Base-by-base conservation (phyloP, 1,140 invertebrate species). In the Penaeus vannamei region DNA sequence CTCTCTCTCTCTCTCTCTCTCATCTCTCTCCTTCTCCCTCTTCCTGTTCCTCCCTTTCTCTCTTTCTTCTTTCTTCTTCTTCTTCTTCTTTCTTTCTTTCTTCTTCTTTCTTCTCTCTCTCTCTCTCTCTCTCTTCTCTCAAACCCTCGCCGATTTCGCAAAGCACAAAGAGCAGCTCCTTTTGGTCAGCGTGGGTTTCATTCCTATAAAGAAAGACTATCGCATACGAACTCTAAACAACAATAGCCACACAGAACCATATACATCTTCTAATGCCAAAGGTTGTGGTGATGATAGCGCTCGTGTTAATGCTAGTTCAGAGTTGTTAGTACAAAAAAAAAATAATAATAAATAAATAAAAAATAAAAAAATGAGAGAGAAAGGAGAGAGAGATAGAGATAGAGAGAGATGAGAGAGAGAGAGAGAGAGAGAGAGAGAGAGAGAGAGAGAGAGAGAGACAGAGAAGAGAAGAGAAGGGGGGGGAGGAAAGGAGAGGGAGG, bases 401-500 rank as follows among this genome's bases (percentile, higher is more conserved):
- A 60, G 10, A 23, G 46, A 36, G 77, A 61, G 80, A 61, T 2
- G 59, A 61, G 80, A 53, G 23, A 19, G 46, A 26, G 80, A 32
- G 46, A 29, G 59, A 61, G 80, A 53, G n/a, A 36, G 76, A 82
- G 53, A 32, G 59, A 82, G 76, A 5, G 10, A 4, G 76, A 29
- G 76, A 29, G 2, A 7, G 76, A 4, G 76, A 36, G 5, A 3
- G 32, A 36, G 32, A 29, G 2, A 42, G 79, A 81, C 2, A 81
- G 36, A 42, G 79, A 81, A 36, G 20, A 36, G 46, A 36, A 81
- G 79, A 80, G 79, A 80, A 32, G 53, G 79, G 42, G 79, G 42
- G n/a, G 10, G 77, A 80, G 59, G 14, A 42, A 53, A 12, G 10
- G 59, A 53, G 59, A 14, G 46, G 1, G 72, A 29, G 72, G 29